Evolutionary conservation across 1,140 invertebrate species (phyloP), one percentile per base, ranked within the genome.

Genomic region (Telenomus remus): DNA sequence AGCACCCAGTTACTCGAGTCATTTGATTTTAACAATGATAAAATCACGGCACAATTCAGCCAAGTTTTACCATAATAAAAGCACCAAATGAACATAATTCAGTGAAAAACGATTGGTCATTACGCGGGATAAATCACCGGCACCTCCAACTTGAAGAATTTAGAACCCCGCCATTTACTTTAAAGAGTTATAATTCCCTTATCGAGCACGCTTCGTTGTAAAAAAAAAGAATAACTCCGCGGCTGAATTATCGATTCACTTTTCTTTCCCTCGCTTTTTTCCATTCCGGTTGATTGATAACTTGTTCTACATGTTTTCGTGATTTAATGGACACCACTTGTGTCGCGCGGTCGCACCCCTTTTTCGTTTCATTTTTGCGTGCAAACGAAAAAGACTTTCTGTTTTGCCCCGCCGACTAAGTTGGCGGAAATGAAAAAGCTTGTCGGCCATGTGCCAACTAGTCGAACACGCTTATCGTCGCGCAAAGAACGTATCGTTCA

Each of bases 361-460:
- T 39, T 39, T 64, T 19, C 4, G 0, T 37, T 44, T 49, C 5
- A 16, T 59, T 66, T 70, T 60, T 47, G 13, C 15, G 44, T 76
- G 27, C 48, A 33, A 63, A 16, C 16, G 10, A 46, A 55, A n/a
- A 69, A 60, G 61, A 46, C 63, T 39, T 37, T 66, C 66, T n/a
- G 37, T 49, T 50, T 74, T 68, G 34, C n/a, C n/a, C n/a, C 60
- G 1, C 48, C 39, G 55, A 65, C 49, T 64, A 63, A 16, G 59
- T 60, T 60, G 59, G 46, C 51, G 64, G 64, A 73, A 73, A 78
- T 78, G 60, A 55, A 61, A 73, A 69, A 73, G 68, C 65, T 70
- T 47, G 72, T 68, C 59, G 63, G 56, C 57, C 34, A 50, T 66
- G 64, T 64, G 77, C 64, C 65, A 76, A 73, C 77, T 70, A 73